Base-by-base conservation (phyloP, 2,888 invertebrate genomes). In the Caenorhabditis virilis region DNA sequence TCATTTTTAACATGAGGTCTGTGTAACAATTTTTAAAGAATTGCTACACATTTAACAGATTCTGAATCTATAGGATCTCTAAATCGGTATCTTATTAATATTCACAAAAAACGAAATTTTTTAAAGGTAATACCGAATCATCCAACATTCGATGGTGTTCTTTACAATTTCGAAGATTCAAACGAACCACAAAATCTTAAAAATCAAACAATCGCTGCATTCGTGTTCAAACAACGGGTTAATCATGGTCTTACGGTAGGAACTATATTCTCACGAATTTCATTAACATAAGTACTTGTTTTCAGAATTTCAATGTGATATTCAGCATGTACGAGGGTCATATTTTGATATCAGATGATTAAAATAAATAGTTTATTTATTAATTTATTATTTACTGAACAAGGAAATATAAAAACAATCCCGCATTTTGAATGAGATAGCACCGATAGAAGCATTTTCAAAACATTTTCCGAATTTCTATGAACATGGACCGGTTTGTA, bases 141-240 rank as follows among this genome's bases (percentile, higher is more conserved):
- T 1, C 20, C 18, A 15, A 30, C 25, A 15, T 30, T 43, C 9
- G 62, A 62, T 38, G 62, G 62, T 20, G 53, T 62, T 4, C 25
- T 62, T 16, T 62, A 62, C 39, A 55, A 62, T 6, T 53, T 57
- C 15, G 62, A 62, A n/a, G 16, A 51, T 7, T 18, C 48, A 16
- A 41, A 2, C 41, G 57, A 15, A 49, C n/a, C n/a, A n/a, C n/a
- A n/a, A n/a, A n/a, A n/a, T n/a, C n/a, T n/a, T n/a, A n/a, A n/a
- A n/a, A n/a, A 56, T n/a, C 51, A 53, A 5, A 42, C 51, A 15
- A 39, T 36, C 11, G 51, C 62, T 7, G 56, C 62, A 1, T 62
- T 62, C 27, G 27, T 57, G 1, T 62, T 62, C 41, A 27, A 45
- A 16, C n/a, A 25, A 2, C 6, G 43, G n/a, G 16, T 36, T 36